Evolutionary conservation across 2,888 invertebrate genomes (phyloP).

Genomic region (Cantharis rustica): DNA sequence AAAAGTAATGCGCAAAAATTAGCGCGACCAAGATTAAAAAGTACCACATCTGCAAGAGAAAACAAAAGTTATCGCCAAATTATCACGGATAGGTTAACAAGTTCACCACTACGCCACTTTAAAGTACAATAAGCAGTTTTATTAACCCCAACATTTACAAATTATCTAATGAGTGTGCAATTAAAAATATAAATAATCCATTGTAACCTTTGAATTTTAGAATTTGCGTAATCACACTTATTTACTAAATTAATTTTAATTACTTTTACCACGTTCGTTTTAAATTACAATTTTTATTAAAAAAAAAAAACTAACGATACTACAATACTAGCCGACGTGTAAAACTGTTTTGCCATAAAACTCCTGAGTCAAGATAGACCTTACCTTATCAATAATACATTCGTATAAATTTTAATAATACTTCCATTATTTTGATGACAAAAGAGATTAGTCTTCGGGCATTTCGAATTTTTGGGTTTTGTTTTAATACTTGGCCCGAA

Average conservation of each 20-base stretch:
- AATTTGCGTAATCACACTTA: background rate
- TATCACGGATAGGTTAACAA: background rate
- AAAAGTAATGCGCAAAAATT: conserved; percentile 6
- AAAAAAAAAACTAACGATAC: background rate
- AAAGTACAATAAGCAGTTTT: background rate
- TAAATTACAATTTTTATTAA: background rate
- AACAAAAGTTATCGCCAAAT: background rate
- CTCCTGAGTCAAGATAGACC: background rate
- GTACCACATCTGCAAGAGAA: conserved; percentile 40
- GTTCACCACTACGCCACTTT: background rate
- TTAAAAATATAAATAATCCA: background rate
- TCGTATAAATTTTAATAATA: background rate
- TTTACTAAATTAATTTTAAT: background rate
- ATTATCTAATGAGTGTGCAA: background rate
- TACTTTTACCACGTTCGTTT: background rate
- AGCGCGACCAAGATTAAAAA: conserved; percentile 26
- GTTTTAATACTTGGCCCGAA: too few species aligned
- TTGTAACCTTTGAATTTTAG: background rate
- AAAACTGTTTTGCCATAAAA: background rate
- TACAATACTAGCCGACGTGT: background rate
- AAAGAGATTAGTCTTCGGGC: background rate
- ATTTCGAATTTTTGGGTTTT: too few species aligned
- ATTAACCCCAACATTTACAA: background rate
- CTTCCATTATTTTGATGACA: background rate
- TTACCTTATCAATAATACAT: background rate